Conservation (phyloP, 2,888 invertebrate genomes). For the Stenodema calcarata region DNA sequence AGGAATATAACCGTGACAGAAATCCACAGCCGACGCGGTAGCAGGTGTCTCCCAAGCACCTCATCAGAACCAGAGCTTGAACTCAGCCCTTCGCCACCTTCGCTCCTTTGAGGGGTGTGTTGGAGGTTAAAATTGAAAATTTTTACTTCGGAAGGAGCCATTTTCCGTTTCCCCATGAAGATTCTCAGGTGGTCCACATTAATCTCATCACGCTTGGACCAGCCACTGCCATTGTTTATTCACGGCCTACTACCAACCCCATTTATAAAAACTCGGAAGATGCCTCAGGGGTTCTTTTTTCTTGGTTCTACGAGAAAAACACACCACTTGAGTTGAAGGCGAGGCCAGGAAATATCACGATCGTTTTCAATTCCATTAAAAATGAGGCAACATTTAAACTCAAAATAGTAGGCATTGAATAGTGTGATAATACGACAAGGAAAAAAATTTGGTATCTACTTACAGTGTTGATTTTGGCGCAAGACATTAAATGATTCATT, state of each 20-base stretch:
- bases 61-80: neutral
- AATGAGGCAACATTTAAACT: too few species aligned
- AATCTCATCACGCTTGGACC: conserved; percentile 13
- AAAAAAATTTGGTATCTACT: too few species aligned
- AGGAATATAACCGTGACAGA: neutral
- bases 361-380: neutral
- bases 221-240: conserved; percentile 15
- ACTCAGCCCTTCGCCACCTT: neutral
- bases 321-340: neutral
- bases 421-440: too few species aligned
- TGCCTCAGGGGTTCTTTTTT: neutral
- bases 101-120: neutral
- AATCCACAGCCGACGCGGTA: neutral
- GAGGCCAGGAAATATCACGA: neutral
- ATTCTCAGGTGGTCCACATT: conserved; percentile 27
- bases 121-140: conserved; percentile 25
- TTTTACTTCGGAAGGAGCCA: conserved; percentile 4
- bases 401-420: too few species aligned
- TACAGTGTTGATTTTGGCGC: too few species aligned
- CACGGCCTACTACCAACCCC: conserved; percentile 7
- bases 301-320: neutral
- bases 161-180: neutral
- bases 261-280: conserved; percentile 14
- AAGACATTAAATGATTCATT: too few species aligned
- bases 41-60: conserved; percentile 35